phyloP scores from a whole-genome alignment of 1,140 invertebrate genomes.

The Brachionus rubens region DNA sequence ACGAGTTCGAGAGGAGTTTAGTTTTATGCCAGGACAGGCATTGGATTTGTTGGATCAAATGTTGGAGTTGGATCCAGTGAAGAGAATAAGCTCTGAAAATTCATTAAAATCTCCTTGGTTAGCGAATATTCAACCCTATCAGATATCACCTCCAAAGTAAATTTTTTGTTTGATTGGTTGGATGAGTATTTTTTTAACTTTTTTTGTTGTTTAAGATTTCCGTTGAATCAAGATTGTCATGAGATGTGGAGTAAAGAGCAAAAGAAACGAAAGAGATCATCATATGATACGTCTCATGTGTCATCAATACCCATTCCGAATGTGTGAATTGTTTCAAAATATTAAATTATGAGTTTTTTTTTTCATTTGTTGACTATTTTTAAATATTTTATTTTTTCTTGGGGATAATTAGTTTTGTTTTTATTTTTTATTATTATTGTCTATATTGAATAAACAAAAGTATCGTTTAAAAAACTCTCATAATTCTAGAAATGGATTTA shows the following conservation, averaged over 20 bases:
- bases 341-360: too few relatives aligned
- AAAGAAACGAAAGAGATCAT: conserved; percentile 20
- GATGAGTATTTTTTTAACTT: too few relatives aligned
- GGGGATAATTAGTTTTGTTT: too few relatives aligned
- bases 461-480: too few relatives aligned
- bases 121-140: conserved; percentile 79
- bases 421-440: too few relatives aligned
- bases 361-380: too few relatives aligned
- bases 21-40: conserved; percentile 63
- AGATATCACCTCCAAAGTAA: conserved; percentile 67
- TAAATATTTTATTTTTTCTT: too few relatives aligned
- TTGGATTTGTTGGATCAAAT: conserved; percentile 91
- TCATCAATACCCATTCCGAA: background rate
- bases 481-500: too few relatives aligned
- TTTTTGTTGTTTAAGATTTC: conserved; percentile 7
- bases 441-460: too few relatives aligned
- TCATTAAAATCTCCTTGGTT: conserved; percentile 91
- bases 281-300: background rate
- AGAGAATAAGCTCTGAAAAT: conserved; percentile 86
- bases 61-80: conserved; percentile 89
- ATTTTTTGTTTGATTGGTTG: background rate
- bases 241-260: conserved; percentile 47
- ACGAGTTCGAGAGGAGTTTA: conserved; percentile 79
- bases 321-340: too few relatives aligned
- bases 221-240: conserved; percentile 37